These are phyloP conservation scores for Phymatocera aterrima DNA, from an alignment of 2,888 invertebrate genomes.

Conservation along the genomic window DNA sequence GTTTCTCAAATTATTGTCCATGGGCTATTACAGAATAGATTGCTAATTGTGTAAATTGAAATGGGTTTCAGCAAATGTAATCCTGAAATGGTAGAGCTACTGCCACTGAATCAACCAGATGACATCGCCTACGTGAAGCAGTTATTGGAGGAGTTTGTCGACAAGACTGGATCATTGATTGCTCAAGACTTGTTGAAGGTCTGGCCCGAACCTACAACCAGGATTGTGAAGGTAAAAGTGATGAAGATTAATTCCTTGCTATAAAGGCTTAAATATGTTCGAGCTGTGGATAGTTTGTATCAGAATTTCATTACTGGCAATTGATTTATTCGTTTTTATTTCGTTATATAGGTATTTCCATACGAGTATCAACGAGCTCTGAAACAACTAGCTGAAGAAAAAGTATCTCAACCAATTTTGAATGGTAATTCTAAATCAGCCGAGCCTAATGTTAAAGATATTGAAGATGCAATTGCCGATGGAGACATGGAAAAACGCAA, in stretches of 20 bases:
- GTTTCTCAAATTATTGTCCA: not conserved
- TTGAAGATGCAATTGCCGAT: conserved; percentile 92
- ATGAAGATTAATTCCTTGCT: not conserved
- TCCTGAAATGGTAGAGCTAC: conserved; percentile 94
- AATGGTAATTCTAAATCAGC: conserved; percentile 72
- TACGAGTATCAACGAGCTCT: conserved; percentile 96
- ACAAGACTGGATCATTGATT: conserved; percentile 91
- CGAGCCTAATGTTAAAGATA: conserved; percentile 82
- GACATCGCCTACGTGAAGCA: conserved; percentile 87
- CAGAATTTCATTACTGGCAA: not conserved
- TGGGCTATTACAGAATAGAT: not conserved
- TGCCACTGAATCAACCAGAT: conserved; percentile 85
- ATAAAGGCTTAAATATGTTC: not conserved
- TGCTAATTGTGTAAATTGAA: not conserved
- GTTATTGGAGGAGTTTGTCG: conserved; percentile 89
- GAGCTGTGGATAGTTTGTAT: conserved; percentile 8
- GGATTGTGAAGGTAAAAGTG: conserved; percentile 86
- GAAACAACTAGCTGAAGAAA: conserved; percentile 79
- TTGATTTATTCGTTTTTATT: conserved; percentile 34
- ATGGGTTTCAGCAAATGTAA: conserved; percentile 86
- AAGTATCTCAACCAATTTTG: conserved; percentile 59
- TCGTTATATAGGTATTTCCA: conserved; percentile 88
- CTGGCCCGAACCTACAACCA: conserved; percentile 86
- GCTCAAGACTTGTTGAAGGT: conserved; percentile 87
- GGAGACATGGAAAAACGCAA: conserved; percentile 86